phyloP scores from a whole-genome alignment of 2,888 invertebrate genomes.

The Amiota minor region DNA sequence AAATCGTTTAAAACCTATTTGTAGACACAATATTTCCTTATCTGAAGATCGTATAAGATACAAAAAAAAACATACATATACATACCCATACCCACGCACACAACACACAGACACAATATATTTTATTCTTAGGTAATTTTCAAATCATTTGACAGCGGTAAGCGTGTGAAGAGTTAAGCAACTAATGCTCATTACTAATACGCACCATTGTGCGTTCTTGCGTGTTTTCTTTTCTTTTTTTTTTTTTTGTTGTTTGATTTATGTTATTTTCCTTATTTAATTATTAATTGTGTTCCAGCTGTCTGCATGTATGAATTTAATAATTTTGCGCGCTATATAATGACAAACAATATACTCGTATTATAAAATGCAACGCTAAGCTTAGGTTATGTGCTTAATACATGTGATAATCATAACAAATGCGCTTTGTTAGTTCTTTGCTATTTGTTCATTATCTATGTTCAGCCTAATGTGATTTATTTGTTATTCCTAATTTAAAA shows the following conservation, averaged over 20 bases:
- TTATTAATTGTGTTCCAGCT: too few relatives aligned
- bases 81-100: too few relatives aligned
- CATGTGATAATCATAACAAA: conserved; percentile 9
- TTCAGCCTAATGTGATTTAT: conserved; percentile 19
- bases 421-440: conserved; percentile 25
- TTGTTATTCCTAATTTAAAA: background rate
- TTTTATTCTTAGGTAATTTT: background rate
- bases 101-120: too few relatives aligned
- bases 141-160: background rate
- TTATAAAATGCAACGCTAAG: background rate
- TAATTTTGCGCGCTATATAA: too few relatives aligned
- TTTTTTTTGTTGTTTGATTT: conserved; percentile 38
- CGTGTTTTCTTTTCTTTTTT: conserved; percentile 38
- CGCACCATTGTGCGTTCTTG: conserved; percentile 53
- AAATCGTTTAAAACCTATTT: too few relatives aligned
- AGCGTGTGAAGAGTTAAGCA: conserved; percentile 26
- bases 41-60: too few relatives aligned
- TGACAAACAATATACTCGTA: background rate
- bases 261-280: conserved; percentile 23
- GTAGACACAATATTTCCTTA: too few relatives aligned
- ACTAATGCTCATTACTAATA: conserved; percentile 56
- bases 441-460: conserved; percentile 6
- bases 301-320: too few relatives aligned
- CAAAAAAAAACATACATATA: too few relatives aligned
- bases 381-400: conserved; percentile 8